These are phyloP conservation scores for Tonatia bakeri DNA, from an alignment of 2,113 vertebrate species.

Conservation along the genomic window DNA sequence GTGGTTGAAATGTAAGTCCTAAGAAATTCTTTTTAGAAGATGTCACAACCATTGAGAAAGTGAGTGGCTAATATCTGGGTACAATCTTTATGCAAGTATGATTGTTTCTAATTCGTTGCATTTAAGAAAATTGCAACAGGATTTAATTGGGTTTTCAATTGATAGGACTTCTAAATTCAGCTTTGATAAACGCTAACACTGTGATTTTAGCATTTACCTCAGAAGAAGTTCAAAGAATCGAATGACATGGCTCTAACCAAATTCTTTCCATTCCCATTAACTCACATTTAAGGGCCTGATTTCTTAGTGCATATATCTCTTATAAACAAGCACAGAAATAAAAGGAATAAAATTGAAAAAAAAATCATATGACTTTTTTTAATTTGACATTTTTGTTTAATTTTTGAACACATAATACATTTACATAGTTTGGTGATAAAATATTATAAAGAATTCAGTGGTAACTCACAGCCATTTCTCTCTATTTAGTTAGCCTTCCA, in stretches of 20 bases:
- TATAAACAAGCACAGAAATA: neutral
- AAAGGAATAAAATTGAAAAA: neutral
- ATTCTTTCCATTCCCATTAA: neutral
- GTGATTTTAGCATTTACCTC: neutral
- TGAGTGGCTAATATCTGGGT: neutral
- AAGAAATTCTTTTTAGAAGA: neutral
- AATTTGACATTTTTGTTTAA: neutral
- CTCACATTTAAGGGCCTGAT: neutral
- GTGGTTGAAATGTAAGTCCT: neutral
- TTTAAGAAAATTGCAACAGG: slow-evolving; percentile 1
- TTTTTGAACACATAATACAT: neutral
- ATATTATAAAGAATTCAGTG: neutral
- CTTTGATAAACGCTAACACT: neutral
- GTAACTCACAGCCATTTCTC: neutral
- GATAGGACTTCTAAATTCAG: neutral
- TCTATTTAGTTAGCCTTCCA: neutral
- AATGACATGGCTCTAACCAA: neutral
- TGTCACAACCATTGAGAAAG: neutral
- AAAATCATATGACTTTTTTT: neutral
- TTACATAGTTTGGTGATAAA: neutral
- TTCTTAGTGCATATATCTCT: neutral
- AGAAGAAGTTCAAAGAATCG: neutral
- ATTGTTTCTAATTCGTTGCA: neutral
- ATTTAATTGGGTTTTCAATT: slow-evolving; percentile 5
- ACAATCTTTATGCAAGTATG: neutral